These are phyloP conservation scores for Columbina picui DNA, from an alignment of 2,113 vertebrate genomes.

Conservation along the genomic window DNA sequence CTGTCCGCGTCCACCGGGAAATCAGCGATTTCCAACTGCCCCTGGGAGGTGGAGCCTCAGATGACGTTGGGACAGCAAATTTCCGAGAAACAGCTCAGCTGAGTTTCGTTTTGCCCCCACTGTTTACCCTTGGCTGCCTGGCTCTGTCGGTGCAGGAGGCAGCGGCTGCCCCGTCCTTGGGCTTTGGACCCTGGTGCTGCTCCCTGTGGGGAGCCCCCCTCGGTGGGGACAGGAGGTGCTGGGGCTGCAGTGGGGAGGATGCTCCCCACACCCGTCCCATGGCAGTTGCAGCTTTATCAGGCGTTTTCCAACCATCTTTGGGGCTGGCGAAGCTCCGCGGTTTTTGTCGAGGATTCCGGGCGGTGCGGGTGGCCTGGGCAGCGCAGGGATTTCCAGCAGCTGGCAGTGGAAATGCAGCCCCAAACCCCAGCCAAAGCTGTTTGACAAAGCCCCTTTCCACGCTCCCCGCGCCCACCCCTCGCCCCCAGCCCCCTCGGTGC, in stretches of 20 bases:
- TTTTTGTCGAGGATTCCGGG: rapidly evolving
- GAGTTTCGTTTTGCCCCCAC: no score
- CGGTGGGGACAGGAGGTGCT: rapidly evolving
- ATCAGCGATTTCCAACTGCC: no score
- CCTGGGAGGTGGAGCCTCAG: rapidly evolving
- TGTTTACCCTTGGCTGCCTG: no score
- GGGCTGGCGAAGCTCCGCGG: rapidly evolving
- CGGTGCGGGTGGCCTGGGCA: not conserved
- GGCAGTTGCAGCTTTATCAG: not conserved
- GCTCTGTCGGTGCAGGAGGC: rapidly evolving
- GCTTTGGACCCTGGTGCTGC: rapidly evolving
- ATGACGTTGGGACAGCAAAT: rapidly evolving
- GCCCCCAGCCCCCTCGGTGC: rapidly evolving
- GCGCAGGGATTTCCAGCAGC: rapidly evolving
- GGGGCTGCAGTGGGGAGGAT: rapidly evolving
- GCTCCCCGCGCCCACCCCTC: rapidly evolving
- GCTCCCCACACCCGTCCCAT: rapidly evolving
- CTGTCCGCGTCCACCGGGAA: rapidly evolving
- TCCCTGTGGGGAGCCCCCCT: rapidly evolving
- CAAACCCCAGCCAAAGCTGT: rapidly evolving
- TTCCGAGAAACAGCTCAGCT: no score
- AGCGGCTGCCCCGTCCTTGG: rapidly evolving
- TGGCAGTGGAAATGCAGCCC: rapidly evolving
- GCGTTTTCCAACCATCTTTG: rapidly evolving
- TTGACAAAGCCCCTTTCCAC: rapidly evolving